Evolutionary conservation across 2,888 invertebrate genomes (phyloP), one percentile per base, ranked within the genome.

Genomic region (Megamerina dolium): DNA sequence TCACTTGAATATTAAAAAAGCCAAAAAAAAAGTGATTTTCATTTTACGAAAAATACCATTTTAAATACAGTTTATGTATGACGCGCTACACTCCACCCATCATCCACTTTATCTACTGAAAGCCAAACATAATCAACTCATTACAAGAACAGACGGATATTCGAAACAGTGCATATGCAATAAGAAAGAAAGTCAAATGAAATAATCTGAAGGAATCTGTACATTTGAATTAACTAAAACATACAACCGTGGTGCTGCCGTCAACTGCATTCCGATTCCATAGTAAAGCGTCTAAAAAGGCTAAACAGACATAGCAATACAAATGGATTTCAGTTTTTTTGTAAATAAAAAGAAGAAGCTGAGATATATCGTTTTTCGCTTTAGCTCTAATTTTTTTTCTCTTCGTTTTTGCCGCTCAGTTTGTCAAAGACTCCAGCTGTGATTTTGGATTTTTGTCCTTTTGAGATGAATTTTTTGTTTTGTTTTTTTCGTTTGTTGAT

Each of bases 91-190:
- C n/a, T n/a, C n/a, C n/a, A n/a, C n/a, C n/a, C n/a, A n/a, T n/a
- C n/a, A n/a, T n/a, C n/a, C n/a, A n/a, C n/a, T n/a, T n/a, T n/a
- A n/a, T n/a, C n/a, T n/a, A n/a, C n/a, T 43, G 51, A 54, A 53
- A 51, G 48, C 52, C 54, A 53, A 56, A 53, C 53, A 55, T 52
- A 56, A 56, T 56, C 56, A 56, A 55, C 56, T 54, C 56, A 56
- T 56, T 56, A 56, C 56, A 52, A 45, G 44, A 53, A 46, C 50
- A 51, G 50, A 48, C 52, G 51, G 47, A 54, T 50, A 50, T 50
- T 49, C 45, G 41, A 38, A 45, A 43, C 37, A 26, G 37, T 30
- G 35, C n/a, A n/a, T n/a, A n/a, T n/a, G 20, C 29, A 33, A 27
- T 29, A 29, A 12, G 30, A 38, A 39, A 32, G n/a, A 27, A 29